Evolutionary conservation across 2,113 vertebrate genomes (phyloP), one percentile per base, ranked within the genome.

Genomic region (Maccullochella peelii): DNA sequence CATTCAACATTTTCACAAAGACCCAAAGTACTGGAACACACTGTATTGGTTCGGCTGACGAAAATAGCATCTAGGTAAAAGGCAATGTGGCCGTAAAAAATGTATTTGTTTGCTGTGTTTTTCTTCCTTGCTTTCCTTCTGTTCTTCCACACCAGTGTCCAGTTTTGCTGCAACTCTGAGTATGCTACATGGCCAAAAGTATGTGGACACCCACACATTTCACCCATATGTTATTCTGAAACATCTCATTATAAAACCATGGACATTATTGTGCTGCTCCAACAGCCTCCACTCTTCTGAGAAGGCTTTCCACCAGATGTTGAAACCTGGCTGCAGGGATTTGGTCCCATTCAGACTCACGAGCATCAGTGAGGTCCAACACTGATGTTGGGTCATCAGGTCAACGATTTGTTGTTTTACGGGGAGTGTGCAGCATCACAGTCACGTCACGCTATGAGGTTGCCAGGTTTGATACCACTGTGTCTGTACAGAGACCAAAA

Each of bases 1-100:
- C 81, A 86, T 52, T 52, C 68, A 69, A 11, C 55, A 25, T 50
- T 75, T 79, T 77, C 52, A 44, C 73, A 55, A 65, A 71, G 70
- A 40, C 55, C 10, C 59, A 57, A 18, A 73, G 58, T 66, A 63
- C 25, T 44, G n/a, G 73, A 73, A 71, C 77, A 67, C 11, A 57
- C 40, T 50, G 65, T 27, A 9, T 50, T 21, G 40, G 72, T 61
- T 68, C 30, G 0, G 61, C 54, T 14, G 75, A 83, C 8, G 16
- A 77, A 86, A 87, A 71, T 75, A 77, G 66, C 68, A 61, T 66
- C 61, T 5, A 36, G 27, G 21, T 42, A 3, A 12, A 70, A 47
- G 52, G 20, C 15, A 2, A 1, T 1, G 18, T 11, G 8, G 30
- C 58, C 70, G 25, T 50, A 30, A 66, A 74, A 65, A 61, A 70